Evolutionary conservation across 1,140 invertebrate species (phyloP).

Genomic region (Glossosoma conforme): DNA sequence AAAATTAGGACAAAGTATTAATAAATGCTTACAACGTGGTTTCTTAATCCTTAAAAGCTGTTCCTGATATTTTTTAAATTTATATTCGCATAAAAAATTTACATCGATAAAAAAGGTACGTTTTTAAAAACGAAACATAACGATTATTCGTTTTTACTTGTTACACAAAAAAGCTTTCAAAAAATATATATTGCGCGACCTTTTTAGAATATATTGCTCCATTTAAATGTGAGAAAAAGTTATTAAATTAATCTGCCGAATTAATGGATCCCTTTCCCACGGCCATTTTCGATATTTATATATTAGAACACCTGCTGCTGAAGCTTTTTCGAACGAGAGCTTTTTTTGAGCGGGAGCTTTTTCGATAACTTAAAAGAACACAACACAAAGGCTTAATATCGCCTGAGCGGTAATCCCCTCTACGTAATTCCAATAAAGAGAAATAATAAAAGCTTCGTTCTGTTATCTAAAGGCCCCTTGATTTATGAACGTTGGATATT

Average conservation of each 20-base stretch:
- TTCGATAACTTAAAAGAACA: conserved; percentile 23
- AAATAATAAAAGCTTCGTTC: conserved; percentile 27
- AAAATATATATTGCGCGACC: too few species aligned
- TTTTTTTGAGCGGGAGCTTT: conserved; percentile 24
- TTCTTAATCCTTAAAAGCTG: too few species aligned
- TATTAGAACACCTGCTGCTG: conserved; percentile 27
- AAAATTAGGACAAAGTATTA: too few species aligned
- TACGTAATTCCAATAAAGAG: conserved; percentile 30
- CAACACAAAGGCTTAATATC: conserved; percentile 14
- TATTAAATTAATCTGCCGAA: conserved; percentile 20
- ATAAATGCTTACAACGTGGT: too few species aligned
- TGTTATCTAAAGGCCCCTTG: conserved; percentile 26
- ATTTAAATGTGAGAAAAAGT: too few species aligned
- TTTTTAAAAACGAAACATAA: too few species aligned
- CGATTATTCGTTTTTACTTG: too few species aligned
- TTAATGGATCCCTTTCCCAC: conserved; percentile 3
- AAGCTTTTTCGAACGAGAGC: conserved; percentile 1
- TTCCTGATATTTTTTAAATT: too few species aligned
- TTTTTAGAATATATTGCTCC: too few species aligned
- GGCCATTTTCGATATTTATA: conserved; percentile 26
- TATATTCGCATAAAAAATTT: too few species aligned
- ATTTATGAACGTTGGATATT: conserved; percentile 27
- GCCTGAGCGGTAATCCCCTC: conserved; percentile 20
- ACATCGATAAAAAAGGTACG: too few species aligned
- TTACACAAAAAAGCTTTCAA: too few species aligned